Evolutionary conservation across 2,113 vertebrate species (phyloP).

Genomic region (Neogobius melanostomus): DNA sequence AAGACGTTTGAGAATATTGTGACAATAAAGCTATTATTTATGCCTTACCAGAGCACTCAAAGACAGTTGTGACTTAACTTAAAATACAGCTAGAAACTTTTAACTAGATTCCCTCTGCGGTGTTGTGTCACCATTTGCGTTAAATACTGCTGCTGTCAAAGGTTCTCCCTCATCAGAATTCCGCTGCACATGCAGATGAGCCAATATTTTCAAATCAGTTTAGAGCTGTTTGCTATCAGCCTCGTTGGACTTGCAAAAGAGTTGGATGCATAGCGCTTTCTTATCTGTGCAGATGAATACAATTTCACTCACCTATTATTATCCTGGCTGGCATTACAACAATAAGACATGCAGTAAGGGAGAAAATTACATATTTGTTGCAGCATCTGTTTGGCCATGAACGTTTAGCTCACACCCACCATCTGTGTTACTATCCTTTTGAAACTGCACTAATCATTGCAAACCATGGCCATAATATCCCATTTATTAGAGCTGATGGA

Average conservation of each 20-base stretch:
- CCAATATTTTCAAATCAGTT: conserved; percentile 5
- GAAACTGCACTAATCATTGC: conserved; percentile 10
- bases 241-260: conserved; percentile 6
- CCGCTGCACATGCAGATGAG: neutral
- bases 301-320: conserved; percentile 7
- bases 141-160: neutral
- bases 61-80: neutral
- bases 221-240: neutral
- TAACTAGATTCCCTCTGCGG: neutral
- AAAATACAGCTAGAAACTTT: neutral
- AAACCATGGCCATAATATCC: neutral
- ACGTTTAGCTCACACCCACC: conserved; percentile 1
- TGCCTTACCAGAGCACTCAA: too few relatives aligned
- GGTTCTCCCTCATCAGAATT: neutral
- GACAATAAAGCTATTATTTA: too few relatives aligned
- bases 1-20: too few relatives aligned
- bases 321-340: conserved; percentile 2
- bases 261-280: conserved; percentile 1
- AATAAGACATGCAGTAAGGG: conserved; percentile 7
- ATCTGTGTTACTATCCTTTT: conserved; percentile 1
- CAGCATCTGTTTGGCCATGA: neutral
- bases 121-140: neutral
- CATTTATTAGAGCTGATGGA: conserved; percentile 7
- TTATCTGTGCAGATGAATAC: conserved; percentile 3
- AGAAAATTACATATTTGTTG: conserved; percentile 11